Evolutionary conservation across 2,113 vertebrate genomes (phyloP).

Genomic region (Clarias magur): DNA sequence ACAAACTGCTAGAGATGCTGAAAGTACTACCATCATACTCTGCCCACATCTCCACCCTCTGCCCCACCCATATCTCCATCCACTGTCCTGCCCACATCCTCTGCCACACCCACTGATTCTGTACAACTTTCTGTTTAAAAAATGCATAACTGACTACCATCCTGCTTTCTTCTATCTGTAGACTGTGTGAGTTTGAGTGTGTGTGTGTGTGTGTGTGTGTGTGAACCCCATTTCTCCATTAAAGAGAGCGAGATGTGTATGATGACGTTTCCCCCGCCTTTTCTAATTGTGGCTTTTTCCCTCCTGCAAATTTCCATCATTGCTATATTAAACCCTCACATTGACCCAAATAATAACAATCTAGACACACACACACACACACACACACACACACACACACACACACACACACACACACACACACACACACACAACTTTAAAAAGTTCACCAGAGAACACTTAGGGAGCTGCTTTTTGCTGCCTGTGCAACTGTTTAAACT

Average conservation of each 20-base stretch:
- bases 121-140: not conserved
- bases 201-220: slow-evolving; percentile 14
- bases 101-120: not conserved
- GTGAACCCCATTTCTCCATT: not conserved
- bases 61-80: too few species aligned
- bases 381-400: slow-evolving; percentile 14
- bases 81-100: not conserved
- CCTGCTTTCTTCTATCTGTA: not conserved
- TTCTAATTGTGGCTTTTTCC: slow-evolving; percentile 20
- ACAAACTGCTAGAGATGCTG: not conserved
- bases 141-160: not conserved
- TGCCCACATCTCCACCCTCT: not conserved
- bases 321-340: slow-evolving; percentile 37
- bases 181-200: not conserved
- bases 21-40: not conserved
- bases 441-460: not conserved
- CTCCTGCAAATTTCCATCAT: slow-evolving; percentile 16
- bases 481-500: not conserved
- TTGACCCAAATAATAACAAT: slow-evolving; percentile 41
- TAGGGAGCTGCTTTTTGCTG: not conserved
- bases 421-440: not conserved
- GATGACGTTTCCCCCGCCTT: not conserved
- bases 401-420: not conserved
- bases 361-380: slow-evolving; percentile 12
- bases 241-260: not conserved